phyloP scores from a whole-genome alignment of 2,113 vertebrate species.

The Sigmodon hispidus region DNA sequence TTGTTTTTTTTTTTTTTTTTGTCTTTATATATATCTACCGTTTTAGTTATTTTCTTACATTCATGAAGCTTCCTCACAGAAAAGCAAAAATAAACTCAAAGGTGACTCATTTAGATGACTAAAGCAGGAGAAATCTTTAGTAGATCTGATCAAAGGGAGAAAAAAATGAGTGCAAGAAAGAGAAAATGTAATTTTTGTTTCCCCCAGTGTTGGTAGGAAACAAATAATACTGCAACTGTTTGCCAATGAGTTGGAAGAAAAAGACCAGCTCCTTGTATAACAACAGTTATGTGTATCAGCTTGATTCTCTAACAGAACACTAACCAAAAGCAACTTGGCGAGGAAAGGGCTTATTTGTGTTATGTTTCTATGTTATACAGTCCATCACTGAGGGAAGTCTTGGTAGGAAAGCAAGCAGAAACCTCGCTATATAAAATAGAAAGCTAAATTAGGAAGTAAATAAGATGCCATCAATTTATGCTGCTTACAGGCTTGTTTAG shows the following conservation, averaged over 20 bases:
- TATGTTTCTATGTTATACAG: neutral
- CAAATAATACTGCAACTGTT: neutral
- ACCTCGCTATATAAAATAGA: neutral
- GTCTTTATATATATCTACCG: neutral
- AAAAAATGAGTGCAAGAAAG: neutral
- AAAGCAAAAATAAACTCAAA: neutral
- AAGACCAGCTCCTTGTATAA: neutral
- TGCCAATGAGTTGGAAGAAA: neutral
- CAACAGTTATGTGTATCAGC: neutral
- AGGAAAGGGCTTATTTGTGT: neutral
- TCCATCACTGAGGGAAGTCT: neutral
- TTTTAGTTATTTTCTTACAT: neutral
- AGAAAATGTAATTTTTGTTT: neutral
- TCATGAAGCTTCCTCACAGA: neutral
- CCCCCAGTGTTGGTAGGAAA: neutral
- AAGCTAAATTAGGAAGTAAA: neutral
- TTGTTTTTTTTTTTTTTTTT: neutral
- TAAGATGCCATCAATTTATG: neutral
- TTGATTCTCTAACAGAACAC: neutral
- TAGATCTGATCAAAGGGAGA: neutral
- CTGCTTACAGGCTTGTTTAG: neutral
- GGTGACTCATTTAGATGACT: neutral
- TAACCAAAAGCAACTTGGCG: neutral
- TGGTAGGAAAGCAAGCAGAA: neutral
- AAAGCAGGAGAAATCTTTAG: neutral